Conservation (phyloP, 2,113 vertebrate genomes). For the Mesoclemmys tuberculata region DNA sequence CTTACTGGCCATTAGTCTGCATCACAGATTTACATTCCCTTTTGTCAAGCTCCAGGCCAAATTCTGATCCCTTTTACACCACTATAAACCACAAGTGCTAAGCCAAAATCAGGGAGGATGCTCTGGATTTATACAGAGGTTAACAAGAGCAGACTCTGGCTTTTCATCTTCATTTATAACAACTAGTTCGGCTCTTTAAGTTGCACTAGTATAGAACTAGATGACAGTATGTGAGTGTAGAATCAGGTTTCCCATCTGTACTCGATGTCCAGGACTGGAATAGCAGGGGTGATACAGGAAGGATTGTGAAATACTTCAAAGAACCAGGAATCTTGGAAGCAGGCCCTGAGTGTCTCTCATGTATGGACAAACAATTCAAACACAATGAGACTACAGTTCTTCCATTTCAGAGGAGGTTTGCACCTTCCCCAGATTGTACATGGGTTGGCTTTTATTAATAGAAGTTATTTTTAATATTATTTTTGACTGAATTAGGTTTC, state of each 20-base stretch:
- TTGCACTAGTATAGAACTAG: neutral
- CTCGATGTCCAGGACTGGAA: neutral
- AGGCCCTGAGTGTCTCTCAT: neutral
- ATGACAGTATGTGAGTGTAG: neutral
- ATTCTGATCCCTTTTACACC: neutral
- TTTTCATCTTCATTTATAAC: neutral
- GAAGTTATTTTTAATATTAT: neutral
- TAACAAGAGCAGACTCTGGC: neutral
- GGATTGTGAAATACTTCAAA: neutral
- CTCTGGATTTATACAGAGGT: neutral
- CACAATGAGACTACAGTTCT: neutral
- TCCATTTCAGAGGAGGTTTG: neutral
- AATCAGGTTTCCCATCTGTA: neutral
- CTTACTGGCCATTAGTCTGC: conserved; percentile 39
- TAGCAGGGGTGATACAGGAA: neutral
- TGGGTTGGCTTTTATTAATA: neutral
- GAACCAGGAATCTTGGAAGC: too few relatives aligned
- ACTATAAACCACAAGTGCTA: neutral
- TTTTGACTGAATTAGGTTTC: neutral
- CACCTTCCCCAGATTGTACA: neutral
- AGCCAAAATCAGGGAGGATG: neutral
- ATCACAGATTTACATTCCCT: conserved; percentile 1
- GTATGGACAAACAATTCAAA: neutral
- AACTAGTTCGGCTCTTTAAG: neutral
- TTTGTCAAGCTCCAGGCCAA: neutral